Percentiles rank a stretch among this genome's conserved stretches.
These are phyloP conservation scores for Pleuronectes platessa DNA, from an alignment of 2,113 vertebrate species.

Conservation along the genomic window DNA sequence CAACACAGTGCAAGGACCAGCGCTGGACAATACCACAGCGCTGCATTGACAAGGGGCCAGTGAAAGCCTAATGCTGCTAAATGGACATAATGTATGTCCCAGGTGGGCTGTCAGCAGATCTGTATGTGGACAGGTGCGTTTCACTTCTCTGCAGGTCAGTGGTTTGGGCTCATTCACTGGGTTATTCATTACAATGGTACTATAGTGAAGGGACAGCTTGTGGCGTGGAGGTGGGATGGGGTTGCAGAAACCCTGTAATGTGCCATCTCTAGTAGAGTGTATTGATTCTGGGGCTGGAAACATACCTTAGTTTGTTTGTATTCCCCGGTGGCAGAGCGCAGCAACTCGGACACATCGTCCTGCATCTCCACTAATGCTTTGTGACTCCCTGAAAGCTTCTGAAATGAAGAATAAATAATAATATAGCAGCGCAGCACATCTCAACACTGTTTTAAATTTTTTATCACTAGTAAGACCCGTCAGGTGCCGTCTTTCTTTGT, in stretches of 20 bases:
- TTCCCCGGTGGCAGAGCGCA: constrained; percentile 87
- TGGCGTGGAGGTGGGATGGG: background rate
- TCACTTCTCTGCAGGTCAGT: constrained; percentile 36
- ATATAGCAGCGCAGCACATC: constrained; percentile 3
- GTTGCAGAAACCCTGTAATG: background rate
- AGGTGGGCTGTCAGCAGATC: constrained; percentile 69
- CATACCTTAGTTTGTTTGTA: constrained; percentile 89
- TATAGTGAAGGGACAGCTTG: constrained; percentile 5
- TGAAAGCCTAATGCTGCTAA: constrained; percentile 69
- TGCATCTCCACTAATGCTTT: constrained; percentile 99
- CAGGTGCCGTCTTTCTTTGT: constrained; percentile 2
- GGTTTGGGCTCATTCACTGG: constrained; percentile 32
- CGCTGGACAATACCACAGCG: constrained; percentile 52
- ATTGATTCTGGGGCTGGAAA: background rate
- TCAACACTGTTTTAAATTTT: constrained; percentile 20
- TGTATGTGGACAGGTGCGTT: constrained; percentile 65
- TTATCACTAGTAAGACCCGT: background rate
- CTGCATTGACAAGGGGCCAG: constrained; percentile 51
- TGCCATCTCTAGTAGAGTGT: background rate
- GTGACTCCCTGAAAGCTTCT: constrained; percentile 97
- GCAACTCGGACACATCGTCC: constrained; percentile 89
- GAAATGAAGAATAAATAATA: constrained; percentile 51
- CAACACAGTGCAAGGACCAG: constrained; percentile 57
- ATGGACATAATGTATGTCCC: constrained; percentile 66
- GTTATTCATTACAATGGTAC: constrained; percentile 30